phyloP scores from a whole-genome alignment of 2,888 invertebrate species.

The Norana najaformis region DNA sequence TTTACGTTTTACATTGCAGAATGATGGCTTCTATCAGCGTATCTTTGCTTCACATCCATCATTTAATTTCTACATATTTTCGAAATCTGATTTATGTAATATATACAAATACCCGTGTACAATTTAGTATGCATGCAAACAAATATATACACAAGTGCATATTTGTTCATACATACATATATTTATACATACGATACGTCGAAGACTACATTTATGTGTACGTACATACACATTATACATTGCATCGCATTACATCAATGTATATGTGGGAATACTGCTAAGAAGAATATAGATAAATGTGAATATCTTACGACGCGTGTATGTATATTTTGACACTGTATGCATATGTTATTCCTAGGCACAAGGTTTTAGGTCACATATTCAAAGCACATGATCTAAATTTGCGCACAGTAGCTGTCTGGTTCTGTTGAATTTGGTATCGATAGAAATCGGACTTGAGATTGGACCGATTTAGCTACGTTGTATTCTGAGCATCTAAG shows the following conservation, averaged over 20 bases:
- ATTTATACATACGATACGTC: neutral
- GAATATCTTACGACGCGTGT: slow-evolving; percentile 13
- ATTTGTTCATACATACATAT: neutral
- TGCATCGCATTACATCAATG: neutral
- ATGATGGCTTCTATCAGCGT: slow-evolving; percentile 13
- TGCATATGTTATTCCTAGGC: neutral
- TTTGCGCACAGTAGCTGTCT: neutral
- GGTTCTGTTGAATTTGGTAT: neutral
- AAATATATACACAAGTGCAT: neutral
- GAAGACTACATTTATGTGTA: neutral
- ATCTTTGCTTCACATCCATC: slow-evolving; percentile 1
- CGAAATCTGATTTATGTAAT: neutral
- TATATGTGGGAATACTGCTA: neutral
- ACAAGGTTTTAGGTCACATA: neutral
- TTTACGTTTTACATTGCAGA: neutral
- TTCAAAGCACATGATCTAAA: neutral
- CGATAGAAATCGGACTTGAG: neutral
- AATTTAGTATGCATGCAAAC: neutral
- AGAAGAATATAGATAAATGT: neutral
- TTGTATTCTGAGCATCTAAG: neutral
- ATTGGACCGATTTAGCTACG: neutral
- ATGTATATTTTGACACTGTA: neutral
- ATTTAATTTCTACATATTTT: neutral
- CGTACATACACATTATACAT: neutral
- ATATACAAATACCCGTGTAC: slow-evolving; percentile 13